phyloP scores from a whole-genome alignment of 2,797 vertebrate genomes.

The Discoglossus pictus region DNA sequence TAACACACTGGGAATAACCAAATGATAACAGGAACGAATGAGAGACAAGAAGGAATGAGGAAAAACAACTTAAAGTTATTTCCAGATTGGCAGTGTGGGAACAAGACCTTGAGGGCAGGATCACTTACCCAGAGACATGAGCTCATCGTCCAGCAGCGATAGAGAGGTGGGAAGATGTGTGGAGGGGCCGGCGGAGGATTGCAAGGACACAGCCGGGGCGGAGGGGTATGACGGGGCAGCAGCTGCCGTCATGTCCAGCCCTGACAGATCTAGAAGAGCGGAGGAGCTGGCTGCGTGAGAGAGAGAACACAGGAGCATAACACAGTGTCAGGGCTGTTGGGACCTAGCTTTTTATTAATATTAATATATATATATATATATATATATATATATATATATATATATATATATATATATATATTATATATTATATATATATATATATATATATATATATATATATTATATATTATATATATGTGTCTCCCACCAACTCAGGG shows the following conservation, averaged over 20 bases:
- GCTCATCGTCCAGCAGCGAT: constrained; percentile 91
- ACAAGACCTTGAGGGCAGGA: background rate
- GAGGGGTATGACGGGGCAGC: constrained; percentile 65
- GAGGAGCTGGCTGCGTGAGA: constrained; percentile 74
- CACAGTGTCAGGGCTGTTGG: background rate
- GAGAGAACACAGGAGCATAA: constrained; percentile 14
- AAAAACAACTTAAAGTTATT: background rate
- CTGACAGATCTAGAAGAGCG: constrained; percentile 88
- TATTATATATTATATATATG: too few relatives aligned
- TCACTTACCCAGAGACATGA: constrained; percentile 91
- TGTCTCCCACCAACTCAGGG: too few relatives aligned
- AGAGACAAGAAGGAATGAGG: background rate
- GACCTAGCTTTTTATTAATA: too few relatives aligned
- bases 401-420: too few relatives aligned
- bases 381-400: too few relatives aligned
- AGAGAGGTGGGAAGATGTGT: constrained; percentile 72
- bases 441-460: too few relatives aligned
- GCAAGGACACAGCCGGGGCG: constrained; percentile 61
- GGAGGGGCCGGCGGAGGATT: constrained; percentile 57
- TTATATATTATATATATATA: too few relatives aligned
- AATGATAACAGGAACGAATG: too few relatives aligned
- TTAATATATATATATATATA: too few relatives aligned
- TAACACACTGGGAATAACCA: too few relatives aligned
- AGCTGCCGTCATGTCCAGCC: constrained; percentile 76
- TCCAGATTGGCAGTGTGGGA: background rate